Evolutionary conservation across 2,888 invertebrate genomes (phyloP).

Genomic region (Brachyopa scutellaris): DNA sequence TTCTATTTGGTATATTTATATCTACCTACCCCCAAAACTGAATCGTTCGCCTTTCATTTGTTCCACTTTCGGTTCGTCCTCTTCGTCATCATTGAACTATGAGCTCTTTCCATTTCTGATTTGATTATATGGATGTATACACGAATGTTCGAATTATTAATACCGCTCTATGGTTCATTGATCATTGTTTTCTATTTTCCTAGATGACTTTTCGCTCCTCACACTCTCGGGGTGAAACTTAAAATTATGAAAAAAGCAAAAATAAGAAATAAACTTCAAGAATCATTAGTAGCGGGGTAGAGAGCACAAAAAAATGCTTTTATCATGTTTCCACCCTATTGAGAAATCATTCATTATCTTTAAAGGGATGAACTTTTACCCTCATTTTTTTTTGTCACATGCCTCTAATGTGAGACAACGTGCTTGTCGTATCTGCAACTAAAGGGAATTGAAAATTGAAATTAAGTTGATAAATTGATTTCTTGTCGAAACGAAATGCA

Average conservation of each 20-base stretch:
- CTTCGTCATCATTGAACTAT: no score
- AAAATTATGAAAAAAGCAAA: no score
- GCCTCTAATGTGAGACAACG: no score
- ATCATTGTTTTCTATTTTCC: slow-evolving; percentile 17
- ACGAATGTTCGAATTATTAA: slow-evolving; percentile 20
- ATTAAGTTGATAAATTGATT: slow-evolving; percentile 62
- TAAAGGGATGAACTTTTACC: slow-evolving; percentile 9
- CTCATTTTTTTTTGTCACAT: slow-evolving; percentile 12
- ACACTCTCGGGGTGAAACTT: no score
- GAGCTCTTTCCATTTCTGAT: neutral
- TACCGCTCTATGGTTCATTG: slow-evolving; percentile 26
- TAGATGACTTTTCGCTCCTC: slow-evolving; percentile 1
- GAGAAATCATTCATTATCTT: slow-evolving; percentile 40
- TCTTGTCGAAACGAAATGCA: slow-evolving; percentile 26
- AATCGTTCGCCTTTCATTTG: neutral
- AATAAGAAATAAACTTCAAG: no score
- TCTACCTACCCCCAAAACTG: neutral
- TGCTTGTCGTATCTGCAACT: slow-evolving; percentile 28
- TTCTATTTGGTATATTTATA: slow-evolving; percentile 5
- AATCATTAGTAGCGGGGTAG: no score
- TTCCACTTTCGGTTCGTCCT: no score
- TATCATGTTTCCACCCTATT: slow-evolving; percentile 64
- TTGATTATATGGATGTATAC: no score
- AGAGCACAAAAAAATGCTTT: slow-evolving; percentile 17
- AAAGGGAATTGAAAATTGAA: slow-evolving; percentile 7